These are phyloP conservation scores for Tortricodes alternella DNA, from an alignment of 2,888 invertebrate species.

Conservation along the genomic window DNA sequence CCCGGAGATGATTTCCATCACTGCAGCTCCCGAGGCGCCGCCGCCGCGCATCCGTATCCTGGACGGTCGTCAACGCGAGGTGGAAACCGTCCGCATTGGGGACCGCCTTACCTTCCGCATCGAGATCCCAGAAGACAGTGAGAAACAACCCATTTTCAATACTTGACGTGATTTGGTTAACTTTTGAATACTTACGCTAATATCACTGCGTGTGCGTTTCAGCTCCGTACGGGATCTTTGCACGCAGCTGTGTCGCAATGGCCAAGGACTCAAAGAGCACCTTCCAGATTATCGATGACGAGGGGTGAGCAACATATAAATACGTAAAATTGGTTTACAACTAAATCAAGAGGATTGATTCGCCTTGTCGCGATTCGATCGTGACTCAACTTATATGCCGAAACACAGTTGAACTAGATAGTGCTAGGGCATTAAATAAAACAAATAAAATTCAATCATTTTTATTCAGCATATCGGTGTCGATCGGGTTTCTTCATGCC, in stretches of 20 bases:
- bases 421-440: no score
- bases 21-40: slow-evolving; percentile 96
- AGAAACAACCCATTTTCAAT: slow-evolving; percentile 57
- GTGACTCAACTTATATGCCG: no score
- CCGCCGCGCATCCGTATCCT: slow-evolving; percentile 96
- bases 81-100: slow-evolving; percentile 96
- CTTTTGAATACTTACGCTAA: not conserved
- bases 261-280: slow-evolving; percentile 98
- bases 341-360: no score
- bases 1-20: slow-evolving; percentile 98
- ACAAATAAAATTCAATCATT: no score
- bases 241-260: slow-evolving; percentile 97
- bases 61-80: slow-evolving; percentile 93
- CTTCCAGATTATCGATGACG: slow-evolving; percentile 97
- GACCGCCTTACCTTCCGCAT: slow-evolving; percentile 97
- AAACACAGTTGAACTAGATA: no score
- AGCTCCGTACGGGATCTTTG: slow-evolving; percentile 98
- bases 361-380: no score
- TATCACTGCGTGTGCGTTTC: slow-evolving; percentile 43
- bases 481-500: no score
- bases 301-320: slow-evolving; percentile 89
- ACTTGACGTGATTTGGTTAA: not conserved
- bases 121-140: slow-evolving; percentile 98
- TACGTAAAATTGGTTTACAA: no score
- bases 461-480: no score